Percentiles rank a stretch among this genome's conserved stretches.
Conservation (phyloP, 2,113 vertebrate genomes). For the Oreochromis aureus region DNA sequence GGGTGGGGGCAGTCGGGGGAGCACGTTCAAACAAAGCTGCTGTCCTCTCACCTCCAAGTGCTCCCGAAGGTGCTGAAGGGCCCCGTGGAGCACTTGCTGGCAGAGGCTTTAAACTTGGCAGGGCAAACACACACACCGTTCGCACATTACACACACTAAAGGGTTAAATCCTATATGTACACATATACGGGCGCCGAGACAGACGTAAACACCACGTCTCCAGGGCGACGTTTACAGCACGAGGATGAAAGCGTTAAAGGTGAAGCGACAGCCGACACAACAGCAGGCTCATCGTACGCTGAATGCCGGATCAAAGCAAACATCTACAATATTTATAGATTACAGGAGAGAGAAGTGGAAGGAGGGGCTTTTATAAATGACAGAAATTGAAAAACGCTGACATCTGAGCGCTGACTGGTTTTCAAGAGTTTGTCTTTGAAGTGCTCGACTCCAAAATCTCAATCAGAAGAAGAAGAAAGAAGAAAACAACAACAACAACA, state of each 20-base stretch:
- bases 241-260: conserved; percentile 7
- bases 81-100: not conserved
- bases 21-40: conserved; percentile 46
- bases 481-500: not conserved
- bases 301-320: conserved; percentile 52
- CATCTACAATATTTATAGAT: conserved; percentile 60
- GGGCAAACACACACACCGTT: conserved; percentile 24
- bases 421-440: not conserved
- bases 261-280: conserved; percentile 41
- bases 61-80: conserved; percentile 29
- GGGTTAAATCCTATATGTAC: not conserved
- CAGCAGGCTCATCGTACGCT: conserved; percentile 1
- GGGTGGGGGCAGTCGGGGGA: not conserved
- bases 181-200: not conserved
- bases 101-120: conserved; percentile 27
- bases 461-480: not conserved
- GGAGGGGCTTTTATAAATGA: not conserved
- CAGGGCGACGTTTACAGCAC: not conserved
- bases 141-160: not conserved
- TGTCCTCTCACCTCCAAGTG: conserved; percentile 56
- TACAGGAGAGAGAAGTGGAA: conserved; percentile 17
- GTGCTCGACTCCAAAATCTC: not conserved
- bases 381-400: conserved; percentile 7
- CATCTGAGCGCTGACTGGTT: not conserved
- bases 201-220: conserved; percentile 31